Base-by-base conservation (phyloP, 1,140 invertebrate species). In the Zaprionus africanus region DNA sequence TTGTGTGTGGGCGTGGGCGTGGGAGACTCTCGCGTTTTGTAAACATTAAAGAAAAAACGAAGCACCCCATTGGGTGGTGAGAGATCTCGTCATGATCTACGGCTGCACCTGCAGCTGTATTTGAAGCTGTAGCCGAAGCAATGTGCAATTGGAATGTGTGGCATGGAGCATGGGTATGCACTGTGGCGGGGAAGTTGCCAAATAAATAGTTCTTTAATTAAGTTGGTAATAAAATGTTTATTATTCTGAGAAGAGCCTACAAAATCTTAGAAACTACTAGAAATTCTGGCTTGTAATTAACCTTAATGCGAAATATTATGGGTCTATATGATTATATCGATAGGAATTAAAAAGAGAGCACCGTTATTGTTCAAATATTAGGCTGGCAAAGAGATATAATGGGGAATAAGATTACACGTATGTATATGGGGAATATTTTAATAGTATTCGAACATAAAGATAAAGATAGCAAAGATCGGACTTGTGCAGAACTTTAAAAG, bases 71-170 rank as follows among this genome's bases (percentile, higher is more conserved):
- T 36, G 41, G 56, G 24, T 11, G 54, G 57, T 59, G 26, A 43
- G 51, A 66, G 36, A 43, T 58, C 22, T n/a, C 58, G 15, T 17
- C 41, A 46, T 46, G 41, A 43, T 43, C 41, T 43, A 67, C 58
- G 54, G 51, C 19, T 53, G 51, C 24, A 51, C 9, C 17, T 53
- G 51, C 24, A 53, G 9, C 19, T 22, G 19, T n/a, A 53, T 13
- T 9, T 36, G 62, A 51, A 62, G 19, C 17, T 36, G 62, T 53
- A 62, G 28, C 26, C 62, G 72, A 61, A n/a, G 51, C 15, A 51
- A 69, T 75, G 59, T 75, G 65, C 58, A 69, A 74, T 67, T 61
- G 49, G 54, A 64, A 36, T 70, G 66, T 61, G 74, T 28, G 49
- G 49, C 22, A 63, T 64, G 43, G 49, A 17, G 17, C 51, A 38